Percentiles rank a stretch among this genome's conserved stretches.
phyloP scores from a whole-genome alignment of 2,113 vertebrate genomes.

The Lophochroa leadbeateri region DNA sequence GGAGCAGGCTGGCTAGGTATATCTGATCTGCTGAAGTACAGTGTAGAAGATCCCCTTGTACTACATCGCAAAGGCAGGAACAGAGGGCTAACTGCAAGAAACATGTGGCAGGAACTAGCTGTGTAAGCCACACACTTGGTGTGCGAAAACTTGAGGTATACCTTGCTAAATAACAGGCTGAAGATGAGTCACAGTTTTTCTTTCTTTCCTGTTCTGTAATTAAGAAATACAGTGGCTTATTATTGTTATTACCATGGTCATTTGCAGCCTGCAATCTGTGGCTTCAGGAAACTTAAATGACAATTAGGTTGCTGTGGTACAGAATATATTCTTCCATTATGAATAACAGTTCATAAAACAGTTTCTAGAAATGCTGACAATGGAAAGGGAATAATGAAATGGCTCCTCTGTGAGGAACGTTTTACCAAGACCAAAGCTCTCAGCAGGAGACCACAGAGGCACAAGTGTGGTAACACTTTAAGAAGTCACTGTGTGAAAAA shows the following conservation, averaged over 20 bases:
- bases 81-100: not conserved
- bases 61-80: not conserved
- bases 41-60: not conserved
- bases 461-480: not conserved
- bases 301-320: not conserved
- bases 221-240: not conserved
- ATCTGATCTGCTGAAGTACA: not conserved
- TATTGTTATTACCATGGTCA: not conserved
- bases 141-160: not conserved
- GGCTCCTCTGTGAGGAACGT: rapidly evolving
- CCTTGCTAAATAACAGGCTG: not conserved
- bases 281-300: not conserved
- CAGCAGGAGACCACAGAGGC: not conserved
- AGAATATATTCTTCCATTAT: not conserved
- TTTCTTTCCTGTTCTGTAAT: not conserved
- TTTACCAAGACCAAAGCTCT: not conserved
- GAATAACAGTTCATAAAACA: not conserved
- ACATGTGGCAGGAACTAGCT: rapidly evolving
- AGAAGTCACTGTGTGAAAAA: not conserved
- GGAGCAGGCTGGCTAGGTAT: not conserved
- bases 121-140: not conserved
- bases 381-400: not conserved
- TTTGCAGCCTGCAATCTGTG: not conserved
- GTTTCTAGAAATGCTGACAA: not conserved
- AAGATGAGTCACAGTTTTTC: not conserved